These are phyloP conservation scores for Amphipoea oculea DNA, from an alignment of 2,888 invertebrate species.

Conservation along the genomic window DNA sequence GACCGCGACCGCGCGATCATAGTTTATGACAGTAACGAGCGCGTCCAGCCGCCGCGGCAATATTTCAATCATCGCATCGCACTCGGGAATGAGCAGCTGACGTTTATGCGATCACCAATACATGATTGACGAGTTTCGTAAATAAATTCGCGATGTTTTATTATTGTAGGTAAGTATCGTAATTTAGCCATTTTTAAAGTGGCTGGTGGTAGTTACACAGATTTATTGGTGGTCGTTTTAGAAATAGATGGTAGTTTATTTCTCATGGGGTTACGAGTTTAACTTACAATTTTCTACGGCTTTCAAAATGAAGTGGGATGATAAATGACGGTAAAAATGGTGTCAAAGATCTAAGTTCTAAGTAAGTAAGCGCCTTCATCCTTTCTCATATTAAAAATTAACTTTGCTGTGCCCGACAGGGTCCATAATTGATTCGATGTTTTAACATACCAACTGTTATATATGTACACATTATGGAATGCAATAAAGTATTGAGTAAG, in stretches of 20 bases:
- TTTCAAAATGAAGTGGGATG: constrained; percentile 6
- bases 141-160: constrained; percentile 43
- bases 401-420: no score
- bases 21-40: constrained; percentile 33
- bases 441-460: no score
- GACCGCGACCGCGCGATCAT: constrained; percentile 29
- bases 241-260: constrained; percentile 7
- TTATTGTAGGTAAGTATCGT: constrained; percentile 7
- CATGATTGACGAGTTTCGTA: constrained; percentile 41
- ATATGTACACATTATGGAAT: no score
- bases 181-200: constrained; percentile 27
- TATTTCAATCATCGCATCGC: constrained; percentile 56
- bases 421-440: no score
- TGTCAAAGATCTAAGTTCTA: not conserved
- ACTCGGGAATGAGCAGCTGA: constrained; percentile 24
- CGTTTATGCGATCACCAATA: constrained; percentile 39
- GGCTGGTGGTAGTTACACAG: constrained; percentile 33
- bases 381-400: no score
- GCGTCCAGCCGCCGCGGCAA: constrained; percentile 2
- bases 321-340: not conserved
- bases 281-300: not conserved
- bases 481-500: no score
- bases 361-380: no score
- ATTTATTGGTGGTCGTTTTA: constrained; percentile 43
- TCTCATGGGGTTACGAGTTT: not conserved